phyloP scores from a whole-genome alignment of 64 coral and sea anemone species.

The Actinia tenebrosa region DNA sequence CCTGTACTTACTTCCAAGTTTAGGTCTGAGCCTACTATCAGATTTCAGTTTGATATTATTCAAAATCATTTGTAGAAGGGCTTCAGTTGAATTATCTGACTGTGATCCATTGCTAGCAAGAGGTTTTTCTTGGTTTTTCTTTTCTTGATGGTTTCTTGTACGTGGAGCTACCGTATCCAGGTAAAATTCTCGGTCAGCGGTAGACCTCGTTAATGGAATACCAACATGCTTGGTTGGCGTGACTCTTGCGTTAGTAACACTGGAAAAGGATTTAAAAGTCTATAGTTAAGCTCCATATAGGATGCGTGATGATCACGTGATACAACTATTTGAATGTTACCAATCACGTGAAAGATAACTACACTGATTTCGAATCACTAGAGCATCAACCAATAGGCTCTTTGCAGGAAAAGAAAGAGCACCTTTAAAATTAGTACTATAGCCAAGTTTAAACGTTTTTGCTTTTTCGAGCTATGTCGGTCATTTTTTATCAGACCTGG shows the following conservation, averaged over 20 bases:
- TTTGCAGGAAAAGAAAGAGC: too few relatives aligned
- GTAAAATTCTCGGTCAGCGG: neutral
- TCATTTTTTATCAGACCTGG: too few relatives aligned
- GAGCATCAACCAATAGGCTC: too few relatives aligned
- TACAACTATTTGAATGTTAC: too few relatives aligned
- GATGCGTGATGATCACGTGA: too few relatives aligned
- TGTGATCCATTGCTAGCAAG: neutral
- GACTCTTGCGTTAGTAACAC: neutral
- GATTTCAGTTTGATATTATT: slow-evolving; percentile 61
- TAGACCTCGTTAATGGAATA: neutral
- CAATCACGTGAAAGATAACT: too few relatives aligned
- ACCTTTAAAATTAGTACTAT: too few relatives aligned
- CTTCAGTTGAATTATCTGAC: neutral
- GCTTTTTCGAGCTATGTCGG: too few relatives aligned
- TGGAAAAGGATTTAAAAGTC: neutral
- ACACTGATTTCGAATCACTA: too few relatives aligned
- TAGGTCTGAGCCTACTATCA: slow-evolving; percentile 51
- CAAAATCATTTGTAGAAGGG: slow-evolving; percentile 29
- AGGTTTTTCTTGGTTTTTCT: neutral
- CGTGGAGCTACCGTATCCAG: neutral
- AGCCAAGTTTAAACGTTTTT: too few relatives aligned
- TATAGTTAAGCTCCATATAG: neutral
- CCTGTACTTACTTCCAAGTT: slow-evolving; percentile 41
- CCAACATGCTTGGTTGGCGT: neutral
- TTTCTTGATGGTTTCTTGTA: neutral